Evolutionary conservation across 1,140 invertebrate species (phyloP), one percentile per base, ranked within the genome.

Genomic region (Mylabris phalerata): DNA sequence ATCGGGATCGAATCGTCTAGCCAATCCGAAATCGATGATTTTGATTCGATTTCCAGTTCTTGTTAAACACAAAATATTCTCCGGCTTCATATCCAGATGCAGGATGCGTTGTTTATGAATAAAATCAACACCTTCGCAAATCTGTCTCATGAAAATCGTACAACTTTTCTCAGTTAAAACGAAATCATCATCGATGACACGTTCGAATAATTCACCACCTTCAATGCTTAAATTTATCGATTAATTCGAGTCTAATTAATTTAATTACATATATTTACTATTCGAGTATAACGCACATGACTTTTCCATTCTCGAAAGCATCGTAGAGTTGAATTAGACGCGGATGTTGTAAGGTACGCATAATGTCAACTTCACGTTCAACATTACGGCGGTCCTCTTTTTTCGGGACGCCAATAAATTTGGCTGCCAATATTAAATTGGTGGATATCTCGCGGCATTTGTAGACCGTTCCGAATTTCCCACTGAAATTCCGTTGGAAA

Each of bases 381-480:
- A 98, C 94, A 73, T 95, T 91, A 55, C 89, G 78, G 60, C 89
- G 79, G 71, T 98, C 95, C 71, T 96, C 92, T 57, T 89, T 84
- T 56, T 89, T 85, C 19, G 81, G 82, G 7, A 91, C 88, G 41
- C 84, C 86, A 43, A 98, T 90, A 70, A 97, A 92, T 76, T 98
- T 98, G 0, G 93, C 94, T 1, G 96, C 96, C 59, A 98, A 77
- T 56, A 84, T 81, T 48, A 93, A 75, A 0, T 87, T 86, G 0
- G 86, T 90, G 9, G 76, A 76, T 73, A 89, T 93, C 73, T 98
- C 93, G 56, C 80, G 81, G 73, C 95, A 98, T 71, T 86, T 83
- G 77, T 95, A 96, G 4, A 98, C 96, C 24, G 92, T 95, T 13
- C 95, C 95, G 76, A 99, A 99, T 84, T 98, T 98, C 2, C 97